Evolutionary conservation across 1,140 invertebrate genomes (phyloP), one percentile per base, ranked within the genome.

Genomic region (Drosophila melanogaster): DNA sequence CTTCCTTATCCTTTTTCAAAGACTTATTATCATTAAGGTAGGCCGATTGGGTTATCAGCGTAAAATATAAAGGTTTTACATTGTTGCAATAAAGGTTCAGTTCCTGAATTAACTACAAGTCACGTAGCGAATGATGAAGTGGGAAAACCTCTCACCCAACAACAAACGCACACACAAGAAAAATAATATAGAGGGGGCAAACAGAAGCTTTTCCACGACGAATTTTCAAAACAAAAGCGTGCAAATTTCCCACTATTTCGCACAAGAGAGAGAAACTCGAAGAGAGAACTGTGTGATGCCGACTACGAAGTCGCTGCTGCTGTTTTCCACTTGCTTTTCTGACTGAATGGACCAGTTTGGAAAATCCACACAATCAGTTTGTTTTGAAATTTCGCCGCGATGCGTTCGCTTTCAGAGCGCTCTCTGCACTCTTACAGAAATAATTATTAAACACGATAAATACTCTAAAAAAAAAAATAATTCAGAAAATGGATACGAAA

Each of bases 351-450:
- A 90, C 87, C 87, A 81, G 83, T 90, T 87, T 75, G 87, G 77
- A 90, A 90, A 90, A 90, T 84, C 83, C 79, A 49, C 79, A 83
- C 74, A 72, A 53, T 90, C 83, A 90, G 87, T 90, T 90, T 90
- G 83, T 89, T 90, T 90, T 90, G 65, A 91, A 89, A 81, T 73
- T 81, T 74, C 67, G 87, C 67, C 87, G 79, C 74, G 87, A 65
- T 60, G 35, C 62, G 83, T 87, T 86, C 75, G 77, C 51, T 30
- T 60, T 55, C 19, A 30, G 15, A 59, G 60, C 44, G 57, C 41
- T 49, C 38, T 40, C 26, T 17, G 11, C 30, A 15, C 19, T 41
- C 12, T 6, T 22, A 30, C 14, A 47, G 37, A 41, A 77, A n/a
- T 17, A 33, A 43, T 24, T 5, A 43, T 24, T 5, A 17, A 58